Evolutionary conservation across 2,113 vertebrate species (phyloP), one percentile per base, ranked within the genome.

Genomic region (Saccopteryx bilineata): DNA sequence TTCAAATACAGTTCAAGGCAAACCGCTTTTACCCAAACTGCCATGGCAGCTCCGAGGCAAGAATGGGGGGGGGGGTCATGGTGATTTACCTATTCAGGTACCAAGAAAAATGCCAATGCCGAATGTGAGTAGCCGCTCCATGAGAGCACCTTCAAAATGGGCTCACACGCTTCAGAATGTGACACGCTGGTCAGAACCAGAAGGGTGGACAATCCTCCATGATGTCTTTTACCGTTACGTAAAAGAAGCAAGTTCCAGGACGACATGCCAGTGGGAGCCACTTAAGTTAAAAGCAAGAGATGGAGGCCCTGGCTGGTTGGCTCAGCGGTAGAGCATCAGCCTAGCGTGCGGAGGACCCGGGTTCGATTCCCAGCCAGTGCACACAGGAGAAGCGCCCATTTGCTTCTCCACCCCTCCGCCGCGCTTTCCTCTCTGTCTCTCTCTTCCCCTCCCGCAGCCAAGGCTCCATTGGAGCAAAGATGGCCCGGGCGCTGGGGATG

Each of bases 1-100:
- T 95, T 87, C 90, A 92, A 94, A 90, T 61, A 81, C 60, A 81
- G 48, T 96, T 94, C 95, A 90, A 92, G 95, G 87, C 81, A 93
- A 87, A 28, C 46, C 48, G 88, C 74, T 87, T 90, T 89, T 79
- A 75, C 85, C 76, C 88, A 89, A 87, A 94, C 39, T 15, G 56
- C 68, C 83, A 54, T 72, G 52, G 68, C 31, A 46, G 80, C n/a
- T 46, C 89, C 89, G 83, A 75, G 80, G 80, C 81, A 21, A 61
- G 60, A 87, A n/a, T 65, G 63, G 10, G 13, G 60, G 52, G 31
- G 39, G 39, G 39, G 39, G 39, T 39, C 39, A 3, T 0, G 13
- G 9, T 71, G 86, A 15, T 54, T 86, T 31, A 76, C 66, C 9
- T 26, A 12, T 9, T 72, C 46, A 12, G 26, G 8, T 39, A 61